Evolutionary conservation across 2,888 invertebrate genomes (phyloP), one percentile per base, ranked within the genome.

Genomic region (Archips crataeganus): DNA sequence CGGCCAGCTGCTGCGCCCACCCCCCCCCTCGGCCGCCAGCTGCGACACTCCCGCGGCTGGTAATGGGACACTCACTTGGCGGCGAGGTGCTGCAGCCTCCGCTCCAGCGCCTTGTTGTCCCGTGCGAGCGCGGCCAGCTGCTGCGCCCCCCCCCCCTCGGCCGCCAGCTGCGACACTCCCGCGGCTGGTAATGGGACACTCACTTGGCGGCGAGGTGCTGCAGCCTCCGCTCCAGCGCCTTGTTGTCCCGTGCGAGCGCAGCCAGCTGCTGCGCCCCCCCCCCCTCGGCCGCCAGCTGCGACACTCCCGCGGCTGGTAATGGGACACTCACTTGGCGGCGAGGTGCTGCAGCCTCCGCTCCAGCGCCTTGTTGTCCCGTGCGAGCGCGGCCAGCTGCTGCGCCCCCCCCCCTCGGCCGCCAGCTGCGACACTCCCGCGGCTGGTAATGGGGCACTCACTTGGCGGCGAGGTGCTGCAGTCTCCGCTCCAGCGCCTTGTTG

Each of bases 71-170:
- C 62, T 62, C 3, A 63, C 62, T 63, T 63, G 13, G 32, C 6
- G 42, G 93, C 95, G 79, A 96, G 95, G 57, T 95, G 95, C 1
- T 95, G 93, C 72, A 97, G 90, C 85, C 97, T 97, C 82, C 96
- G 97, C 79, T 98, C 98, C 36, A 97, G 82, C 2, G 87, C 84
- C 78, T 95, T 95, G 85, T 97, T 97, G 68, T 98, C 97, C 77
- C 95, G 96, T 1, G 90, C 92, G 62, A 96, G 86, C 2, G 89
- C 80, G 45, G 91, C 84, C 2, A 97, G 80, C 79, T 95, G 49
- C n/a, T 49, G 13, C 13, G 49, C 13, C n/a, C n/a, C n/a, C n/a
- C n/a, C n/a, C n/a, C n/a, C n/a, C n/a, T n/a, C n/a, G n/a, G n/a
- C n/a, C n/a, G 49, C 49, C 23, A 1, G 47, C 47, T 6, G 9